phyloP scores from a whole-genome alignment of 1,140 invertebrate species.

The Limonius californicus region DNA sequence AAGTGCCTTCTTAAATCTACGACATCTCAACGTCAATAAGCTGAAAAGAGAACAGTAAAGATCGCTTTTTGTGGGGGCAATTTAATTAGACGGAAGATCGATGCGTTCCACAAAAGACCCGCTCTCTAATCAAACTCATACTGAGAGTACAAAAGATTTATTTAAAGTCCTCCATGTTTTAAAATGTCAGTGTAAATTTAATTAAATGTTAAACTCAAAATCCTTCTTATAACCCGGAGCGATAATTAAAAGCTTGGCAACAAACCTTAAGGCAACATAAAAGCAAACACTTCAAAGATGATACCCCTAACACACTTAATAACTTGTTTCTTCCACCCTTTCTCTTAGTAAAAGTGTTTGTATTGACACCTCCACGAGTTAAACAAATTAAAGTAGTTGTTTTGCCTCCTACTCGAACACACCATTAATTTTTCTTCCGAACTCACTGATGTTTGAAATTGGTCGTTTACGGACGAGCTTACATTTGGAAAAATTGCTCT shows the following conservation, averaged over 20 bases:
- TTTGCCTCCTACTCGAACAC: neutral
- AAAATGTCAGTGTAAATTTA: slow-evolving; percentile 2
- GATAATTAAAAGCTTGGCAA: neutral
- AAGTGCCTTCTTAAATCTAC: neutral
- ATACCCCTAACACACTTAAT: neutral
- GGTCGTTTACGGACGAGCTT: neutral
- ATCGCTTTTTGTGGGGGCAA: slow-evolving; percentile 4
- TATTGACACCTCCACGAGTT: neutral
- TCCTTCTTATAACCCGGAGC: neutral
- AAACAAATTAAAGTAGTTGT: neutral
- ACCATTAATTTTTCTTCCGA: neutral
- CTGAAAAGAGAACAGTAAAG: slow-evolving; percentile 6
- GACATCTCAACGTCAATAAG: slow-evolving; percentile 6
- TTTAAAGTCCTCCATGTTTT: neutral
- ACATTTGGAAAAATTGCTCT: too few species aligned
- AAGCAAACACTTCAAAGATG: neutral
- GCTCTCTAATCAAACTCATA: slow-evolving; percentile 4
- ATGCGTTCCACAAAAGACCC: slow-evolving; percentile 1
- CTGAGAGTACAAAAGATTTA: slow-evolving; percentile 7
- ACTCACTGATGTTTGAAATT: neutral
- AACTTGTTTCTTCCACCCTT: neutral
- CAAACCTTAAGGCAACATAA: neutral
- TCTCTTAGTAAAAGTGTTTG: neutral
- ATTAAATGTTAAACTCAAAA: neutral
- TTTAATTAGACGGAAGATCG: slow-evolving; percentile 11